Conservation (phyloP, 2,888 invertebrate species). For the Dorcus hopei region DNA sequence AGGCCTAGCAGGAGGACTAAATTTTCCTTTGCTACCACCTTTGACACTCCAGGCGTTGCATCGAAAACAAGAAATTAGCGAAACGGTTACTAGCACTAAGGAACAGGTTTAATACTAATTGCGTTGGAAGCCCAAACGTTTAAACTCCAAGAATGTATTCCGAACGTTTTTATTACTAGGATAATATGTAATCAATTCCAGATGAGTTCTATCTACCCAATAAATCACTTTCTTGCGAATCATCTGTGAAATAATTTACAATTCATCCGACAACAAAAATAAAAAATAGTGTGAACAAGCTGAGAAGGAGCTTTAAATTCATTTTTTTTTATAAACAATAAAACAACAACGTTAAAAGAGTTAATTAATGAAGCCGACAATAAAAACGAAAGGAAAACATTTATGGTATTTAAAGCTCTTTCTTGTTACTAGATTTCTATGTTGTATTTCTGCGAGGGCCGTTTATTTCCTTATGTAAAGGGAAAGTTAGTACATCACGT, state of each 20-base stretch:
- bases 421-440: too few species aligned
- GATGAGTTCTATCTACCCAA: too few species aligned
- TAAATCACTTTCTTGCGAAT: background rate
- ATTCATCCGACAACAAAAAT: background rate
- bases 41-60: constrained; percentile 44
- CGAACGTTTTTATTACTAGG: too few species aligned
- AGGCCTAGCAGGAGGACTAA: constrained; percentile 47
- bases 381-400: too few species aligned
- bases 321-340: too few species aligned
- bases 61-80: constrained; percentile 40
- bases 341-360: too few species aligned
- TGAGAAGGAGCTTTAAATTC: background rate
- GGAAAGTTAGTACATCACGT: background rate
- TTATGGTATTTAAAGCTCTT: too few species aligned
- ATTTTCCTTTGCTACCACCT: constrained; percentile 54
- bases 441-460: too few species aligned
- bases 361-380: too few species aligned
- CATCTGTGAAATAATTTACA: background rate
- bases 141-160: too few species aligned
- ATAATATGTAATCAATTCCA: background rate
- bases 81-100: constrained; percentile 26
- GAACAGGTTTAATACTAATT: constrained; percentile 21
- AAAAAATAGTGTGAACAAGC: background rate
- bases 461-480: background rate
- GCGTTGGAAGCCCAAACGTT: background rate